A percentile compares a stretch with the other conserved stretches of the same genome.
phyloP scores from a whole-genome alignment of 2,888 invertebrate species.

The Scaptomyza cyrtandrae region DNA sequence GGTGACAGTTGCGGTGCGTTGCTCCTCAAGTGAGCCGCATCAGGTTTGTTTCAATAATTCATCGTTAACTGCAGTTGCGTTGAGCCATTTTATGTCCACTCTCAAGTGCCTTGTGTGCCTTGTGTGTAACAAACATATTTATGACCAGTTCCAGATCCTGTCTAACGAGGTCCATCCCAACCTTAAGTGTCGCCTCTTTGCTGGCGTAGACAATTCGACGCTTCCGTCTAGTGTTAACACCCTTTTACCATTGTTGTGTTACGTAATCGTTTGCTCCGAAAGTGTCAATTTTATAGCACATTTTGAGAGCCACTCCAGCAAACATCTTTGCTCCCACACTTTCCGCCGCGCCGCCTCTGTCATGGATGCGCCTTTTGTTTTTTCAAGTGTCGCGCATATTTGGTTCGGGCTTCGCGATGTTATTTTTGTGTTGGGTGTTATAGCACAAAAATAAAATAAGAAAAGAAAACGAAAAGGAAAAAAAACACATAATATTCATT shows the following conservation, averaged over 20 bases:
- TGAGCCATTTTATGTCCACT: conserved; percentile 66
- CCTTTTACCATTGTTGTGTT: conserved; percentile 50
- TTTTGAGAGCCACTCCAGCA: conserved; percentile 63
- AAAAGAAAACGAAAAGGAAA: conserved; percentile 33
- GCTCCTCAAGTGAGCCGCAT: conserved; percentile 75
- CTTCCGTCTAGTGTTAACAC: conserved; percentile 78
- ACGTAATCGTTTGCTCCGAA: conserved; percentile 50
- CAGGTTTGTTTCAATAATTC: conserved; percentile 76
- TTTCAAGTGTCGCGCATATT: conserved; percentile 69
- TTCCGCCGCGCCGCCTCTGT: conserved; percentile 15
- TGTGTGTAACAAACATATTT: conserved; percentile 58
- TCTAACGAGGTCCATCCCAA: conserved; percentile 44
- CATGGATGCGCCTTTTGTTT: conserved; percentile 61
- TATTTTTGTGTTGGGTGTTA: conserved; percentile 60
- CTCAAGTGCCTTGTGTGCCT: conserved; percentile 49
- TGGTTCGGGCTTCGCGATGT: conserved; percentile 27
- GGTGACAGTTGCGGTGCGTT: conserved; percentile 77
- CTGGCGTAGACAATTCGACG: conserved; percentile 82
- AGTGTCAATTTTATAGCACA: conserved; percentile 76
- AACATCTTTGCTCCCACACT: neutral
- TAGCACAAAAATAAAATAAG: conserved; percentile 38
- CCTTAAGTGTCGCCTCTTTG: conserved; percentile 44
- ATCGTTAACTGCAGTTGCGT: conserved; percentile 74
- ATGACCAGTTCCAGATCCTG: conserved; percentile 30
- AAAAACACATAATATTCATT: conserved; percentile 80